phyloP scores from a whole-genome alignment of 2,888 invertebrate species.

The Liodrosophila aerea region DNA sequence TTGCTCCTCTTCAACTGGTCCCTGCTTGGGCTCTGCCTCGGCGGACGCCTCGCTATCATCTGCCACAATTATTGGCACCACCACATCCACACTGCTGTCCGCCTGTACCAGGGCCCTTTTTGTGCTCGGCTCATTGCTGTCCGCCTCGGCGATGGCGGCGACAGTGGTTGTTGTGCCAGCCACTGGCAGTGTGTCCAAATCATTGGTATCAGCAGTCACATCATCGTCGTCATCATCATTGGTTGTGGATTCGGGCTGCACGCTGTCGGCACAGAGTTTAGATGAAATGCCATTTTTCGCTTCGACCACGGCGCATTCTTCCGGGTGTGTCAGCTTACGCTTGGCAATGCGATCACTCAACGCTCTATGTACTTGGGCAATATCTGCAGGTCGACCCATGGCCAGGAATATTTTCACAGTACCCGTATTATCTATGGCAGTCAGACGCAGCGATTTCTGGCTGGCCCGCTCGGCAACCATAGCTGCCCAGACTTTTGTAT shows the following conservation, averaged over 20 bases:
- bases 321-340: slow-evolving; percentile 78
- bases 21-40: slow-evolving; percentile 57
- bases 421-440: slow-evolving; percentile 91
- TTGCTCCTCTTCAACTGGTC: slow-evolving; percentile 27
- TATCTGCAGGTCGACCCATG: slow-evolving; percentile 88
- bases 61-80: slow-evolving; percentile 19
- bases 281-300: slow-evolving; percentile 66
- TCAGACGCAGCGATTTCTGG: slow-evolving; percentile 92
- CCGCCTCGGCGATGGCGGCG: slow-evolving; percentile 75
- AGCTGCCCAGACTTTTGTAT: slow-evolving; percentile 96
- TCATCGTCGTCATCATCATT: slow-evolving; percentile 74
- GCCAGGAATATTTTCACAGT: slow-evolving; percentile 94
- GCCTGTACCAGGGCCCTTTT: slow-evolving; percentile 74
- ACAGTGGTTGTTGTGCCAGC: slow-evolving; percentile 5
- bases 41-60: slow-evolving; percentile 19
- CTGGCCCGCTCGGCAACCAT: slow-evolving; percentile 95
- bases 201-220: slow-evolving; percentile 1
- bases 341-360: slow-evolving; percentile 85
- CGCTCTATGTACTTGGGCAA: slow-evolving; percentile 86
- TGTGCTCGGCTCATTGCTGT: slow-evolving; percentile 77
- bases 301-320: slow-evolving; percentile 63
- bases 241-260: slow-evolving; percentile 66
- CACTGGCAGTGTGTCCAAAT: slow-evolving; percentile 24
- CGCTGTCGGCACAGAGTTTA: slow-evolving; percentile 48
- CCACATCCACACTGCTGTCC: slow-evolving; percentile 60